Conservation (phyloP, 2,888 invertebrate genomes). For the Phorcus lineatus region DNA sequence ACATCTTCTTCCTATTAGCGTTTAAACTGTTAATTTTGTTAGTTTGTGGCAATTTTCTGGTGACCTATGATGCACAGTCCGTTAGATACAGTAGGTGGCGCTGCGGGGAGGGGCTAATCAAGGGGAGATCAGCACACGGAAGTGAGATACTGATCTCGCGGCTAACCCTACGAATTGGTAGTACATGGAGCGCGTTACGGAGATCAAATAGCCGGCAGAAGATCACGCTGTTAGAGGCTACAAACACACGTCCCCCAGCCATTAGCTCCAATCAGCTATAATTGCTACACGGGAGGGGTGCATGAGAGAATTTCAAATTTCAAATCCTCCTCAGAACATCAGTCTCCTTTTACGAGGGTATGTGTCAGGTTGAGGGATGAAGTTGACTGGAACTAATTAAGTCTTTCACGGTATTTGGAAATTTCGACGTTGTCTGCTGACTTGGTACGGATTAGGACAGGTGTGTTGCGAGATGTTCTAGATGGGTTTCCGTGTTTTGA, state of each 20-base stretch:
- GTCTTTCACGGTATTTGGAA: not conserved
- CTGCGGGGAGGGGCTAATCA: not conserved
- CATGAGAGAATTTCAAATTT: not conserved
- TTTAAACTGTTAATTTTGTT: not conserved
- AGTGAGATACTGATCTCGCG: constrained; percentile 1
- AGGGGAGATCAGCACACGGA: not conserved
- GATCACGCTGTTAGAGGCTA: not conserved
- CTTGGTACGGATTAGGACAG: not conserved
- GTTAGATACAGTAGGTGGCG: not conserved
- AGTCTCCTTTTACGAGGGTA: not conserved
- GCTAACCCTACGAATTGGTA: not conserved
- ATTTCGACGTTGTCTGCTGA: not conserved
- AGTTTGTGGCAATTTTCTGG: not conserved
- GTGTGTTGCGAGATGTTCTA: not conserved
- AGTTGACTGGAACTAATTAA: not conserved
- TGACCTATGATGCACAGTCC: not conserved
- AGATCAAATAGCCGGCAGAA: not conserved
- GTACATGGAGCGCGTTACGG: not conserved
- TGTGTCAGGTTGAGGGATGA: not conserved
- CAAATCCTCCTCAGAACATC: not conserved
- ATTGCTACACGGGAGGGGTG: not conserved
- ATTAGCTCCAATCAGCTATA: not conserved
- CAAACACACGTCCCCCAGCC: not conserved
- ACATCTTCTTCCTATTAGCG: not conserved
- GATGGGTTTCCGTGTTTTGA: not conserved